Evolutionary conservation across 2,113 vertebrate genomes (phyloP).

Genomic region (Rutilus rutilus): DNA sequence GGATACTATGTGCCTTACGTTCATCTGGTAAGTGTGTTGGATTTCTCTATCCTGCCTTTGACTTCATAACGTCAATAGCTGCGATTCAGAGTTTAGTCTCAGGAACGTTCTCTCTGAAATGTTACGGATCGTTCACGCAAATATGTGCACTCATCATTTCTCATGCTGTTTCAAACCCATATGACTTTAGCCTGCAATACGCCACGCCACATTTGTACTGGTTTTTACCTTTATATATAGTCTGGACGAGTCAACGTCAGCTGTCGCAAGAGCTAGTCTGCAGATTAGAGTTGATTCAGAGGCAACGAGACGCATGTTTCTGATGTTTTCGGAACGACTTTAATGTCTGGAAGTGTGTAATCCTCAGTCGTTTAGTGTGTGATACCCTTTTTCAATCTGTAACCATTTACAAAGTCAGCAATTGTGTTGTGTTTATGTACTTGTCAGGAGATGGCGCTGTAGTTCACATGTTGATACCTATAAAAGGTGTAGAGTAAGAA

Average conservation of each 20-base stretch:
- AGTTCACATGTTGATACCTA: too few relatives aligned
- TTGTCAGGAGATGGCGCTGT: too few relatives aligned
- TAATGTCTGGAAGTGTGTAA: too few relatives aligned
- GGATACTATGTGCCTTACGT: constrained; percentile 99
- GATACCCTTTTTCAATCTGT: too few relatives aligned
- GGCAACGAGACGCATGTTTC: too few relatives aligned
- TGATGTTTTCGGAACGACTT: too few relatives aligned
- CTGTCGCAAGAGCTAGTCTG: not conserved
- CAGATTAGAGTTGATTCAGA: not conserved
- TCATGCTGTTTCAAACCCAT: not conserved
- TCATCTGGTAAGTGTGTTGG: constrained; percentile 86
- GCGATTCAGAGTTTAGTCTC: not conserved
- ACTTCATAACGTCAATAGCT: not conserved
- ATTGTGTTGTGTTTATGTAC: too few relatives aligned
- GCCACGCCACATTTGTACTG: not conserved
- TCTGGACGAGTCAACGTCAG: not conserved
- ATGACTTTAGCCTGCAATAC: not conserved
- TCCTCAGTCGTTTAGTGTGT: too few relatives aligned
- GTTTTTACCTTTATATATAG: not conserved
- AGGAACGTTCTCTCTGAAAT: not conserved
- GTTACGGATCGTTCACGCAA: not conserved
- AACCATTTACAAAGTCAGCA: too few relatives aligned
- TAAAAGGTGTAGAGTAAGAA: too few relatives aligned
- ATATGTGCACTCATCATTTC: not conserved
- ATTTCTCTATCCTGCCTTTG: not conserved